Evolutionary conservation across 2,113 vertebrate species (phyloP).

Genomic region (Camelus dromedarius): DNA sequence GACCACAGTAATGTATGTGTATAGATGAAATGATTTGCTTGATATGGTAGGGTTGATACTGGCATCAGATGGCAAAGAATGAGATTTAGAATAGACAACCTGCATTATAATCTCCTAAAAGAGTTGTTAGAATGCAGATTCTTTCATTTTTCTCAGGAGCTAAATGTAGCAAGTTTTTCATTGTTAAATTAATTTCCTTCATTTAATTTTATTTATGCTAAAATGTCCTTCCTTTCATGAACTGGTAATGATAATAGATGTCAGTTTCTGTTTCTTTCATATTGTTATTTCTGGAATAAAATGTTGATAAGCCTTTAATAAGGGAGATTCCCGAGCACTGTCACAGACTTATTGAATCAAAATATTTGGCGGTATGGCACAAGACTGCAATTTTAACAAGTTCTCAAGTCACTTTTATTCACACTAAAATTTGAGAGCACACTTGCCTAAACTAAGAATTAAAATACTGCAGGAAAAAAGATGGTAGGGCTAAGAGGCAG

Average conservation of each 20-base stretch:
- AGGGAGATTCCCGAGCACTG: background rate
- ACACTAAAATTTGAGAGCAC: background rate
- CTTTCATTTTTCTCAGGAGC: background rate
- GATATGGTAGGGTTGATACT: background rate
- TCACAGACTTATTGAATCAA: background rate
- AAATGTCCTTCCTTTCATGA: background rate
- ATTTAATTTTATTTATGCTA: background rate
- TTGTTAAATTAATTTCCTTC: background rate
- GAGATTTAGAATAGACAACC: background rate
- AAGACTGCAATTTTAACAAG: background rate
- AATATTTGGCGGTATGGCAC: background rate
- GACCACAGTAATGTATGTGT: background rate
- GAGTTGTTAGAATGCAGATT: background rate
- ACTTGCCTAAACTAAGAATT: background rate
- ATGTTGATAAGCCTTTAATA: background rate
- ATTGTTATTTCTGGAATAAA: background rate
- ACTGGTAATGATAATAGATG: background rate
- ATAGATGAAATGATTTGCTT: background rate
- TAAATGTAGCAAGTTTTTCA: background rate
- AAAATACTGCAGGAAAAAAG: background rate
- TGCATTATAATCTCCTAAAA: background rate
- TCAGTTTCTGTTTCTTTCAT: background rate
- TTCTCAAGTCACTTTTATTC: background rate
- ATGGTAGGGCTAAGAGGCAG: background rate
- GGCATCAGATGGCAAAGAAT: background rate